Evolutionary conservation across 2,888 invertebrate genomes (phyloP), one percentile per base, ranked within the genome.

Genomic region (Ormyrus pomaceus): DNA sequence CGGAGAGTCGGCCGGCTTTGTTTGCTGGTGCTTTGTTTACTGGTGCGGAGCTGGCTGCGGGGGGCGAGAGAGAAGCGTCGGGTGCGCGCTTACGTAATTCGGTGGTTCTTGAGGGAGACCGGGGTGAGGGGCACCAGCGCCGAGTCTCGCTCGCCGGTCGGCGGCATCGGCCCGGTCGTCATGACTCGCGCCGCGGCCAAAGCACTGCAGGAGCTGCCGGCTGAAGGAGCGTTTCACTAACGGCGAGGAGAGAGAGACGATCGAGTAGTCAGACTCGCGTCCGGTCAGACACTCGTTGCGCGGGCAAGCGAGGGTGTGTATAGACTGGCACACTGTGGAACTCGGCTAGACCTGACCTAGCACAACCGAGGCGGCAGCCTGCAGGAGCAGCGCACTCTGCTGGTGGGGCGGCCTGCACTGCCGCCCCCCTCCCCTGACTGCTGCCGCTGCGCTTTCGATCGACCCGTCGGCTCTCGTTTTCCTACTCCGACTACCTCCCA

Each of bases 281-380:
- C 53, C 9, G 53, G 53, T 11, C 53, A 53, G 53, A 11, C 53
- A 10, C 9, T 11, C 82, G 84, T 81, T 82, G 83, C 85, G 34
- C 34, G 34, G 34, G 34, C 34, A 34, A 34, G 34, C 34, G 84
- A 82, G 77, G 88, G 88, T 61, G 59, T 61, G 59, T 61, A 89
- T 34, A 34, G 34, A 34, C 34, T 88, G 89, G 87, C 89, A 89
- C 88, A 89, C 87, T 89, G 88, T 87, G 87, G 86, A 88, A 90
- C 90, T 89, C 89, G 89, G 89, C 86, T 87, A 89, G 88, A 88
- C 89, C 90, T 90, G 90, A 90, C 90, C 90, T 90, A 90, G 89
- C 90, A 87, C 90, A 90, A 90, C 90, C 87, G 89, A 88, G 88
- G 87, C 87, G 34, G 34, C 87, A 85, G 88, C 88, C 89, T 88